phyloP scores from a whole-genome alignment of 2,797 vertebrate genomes.

The Rhinogobio ventralis region DNA sequence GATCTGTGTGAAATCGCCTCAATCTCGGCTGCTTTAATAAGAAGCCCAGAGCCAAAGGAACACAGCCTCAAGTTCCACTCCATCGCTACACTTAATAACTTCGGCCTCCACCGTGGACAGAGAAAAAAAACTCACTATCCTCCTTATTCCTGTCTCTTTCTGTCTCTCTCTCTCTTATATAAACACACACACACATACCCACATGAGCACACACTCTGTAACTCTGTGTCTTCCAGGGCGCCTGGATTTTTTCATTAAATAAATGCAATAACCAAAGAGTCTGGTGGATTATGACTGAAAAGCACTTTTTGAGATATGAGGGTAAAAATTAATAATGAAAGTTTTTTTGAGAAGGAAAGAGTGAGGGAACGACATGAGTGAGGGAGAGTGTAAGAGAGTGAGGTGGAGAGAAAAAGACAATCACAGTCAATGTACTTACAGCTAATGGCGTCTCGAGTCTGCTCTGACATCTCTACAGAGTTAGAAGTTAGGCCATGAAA shows the following conservation, averaged over 20 bases:
- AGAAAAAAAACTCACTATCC: slow-evolving; percentile 47
- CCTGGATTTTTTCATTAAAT: slow-evolving; percentile 77
- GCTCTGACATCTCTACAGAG: slow-evolving; percentile 68
- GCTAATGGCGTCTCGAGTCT: slow-evolving; percentile 70
- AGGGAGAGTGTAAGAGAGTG: slow-evolving; percentile 53
- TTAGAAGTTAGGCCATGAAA: slow-evolving; percentile 67
- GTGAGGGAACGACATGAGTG: slow-evolving; percentile 48
- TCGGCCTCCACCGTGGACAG: slow-evolving; percentile 49
- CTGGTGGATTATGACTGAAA: slow-evolving; percentile 74
- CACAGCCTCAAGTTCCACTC: slow-evolving; percentile 62
- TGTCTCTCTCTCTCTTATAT: slow-evolving; percentile 34
- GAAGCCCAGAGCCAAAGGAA: slow-evolving; percentile 59
- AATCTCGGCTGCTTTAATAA: slow-evolving; percentile 62
- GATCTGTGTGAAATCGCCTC: slow-evolving; percentile 59
- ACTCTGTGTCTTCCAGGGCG: slow-evolving; percentile 67
- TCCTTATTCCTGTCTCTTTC: slow-evolving; percentile 34
- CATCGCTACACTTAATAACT: slow-evolving; percentile 60
- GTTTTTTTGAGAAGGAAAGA: slow-evolving; percentile 46
- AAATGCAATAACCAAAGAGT: slow-evolving; percentile 78
- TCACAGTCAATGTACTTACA: slow-evolving; percentile 49
- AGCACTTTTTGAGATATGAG: slow-evolving; percentile 72
- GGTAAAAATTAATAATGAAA: slow-evolving; percentile 75
- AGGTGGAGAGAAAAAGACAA: slow-evolving; percentile 60
- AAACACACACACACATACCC: slow-evolving; percentile 43
- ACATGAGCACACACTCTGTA: slow-evolving; percentile 20